A percentile compares a stretch with the other conserved stretches of the same genome.
These are phyloP conservation scores for Sebastes oblongus DNA, from an alignment of 2,797 vertebrate species.

Conservation along the genomic window DNA sequence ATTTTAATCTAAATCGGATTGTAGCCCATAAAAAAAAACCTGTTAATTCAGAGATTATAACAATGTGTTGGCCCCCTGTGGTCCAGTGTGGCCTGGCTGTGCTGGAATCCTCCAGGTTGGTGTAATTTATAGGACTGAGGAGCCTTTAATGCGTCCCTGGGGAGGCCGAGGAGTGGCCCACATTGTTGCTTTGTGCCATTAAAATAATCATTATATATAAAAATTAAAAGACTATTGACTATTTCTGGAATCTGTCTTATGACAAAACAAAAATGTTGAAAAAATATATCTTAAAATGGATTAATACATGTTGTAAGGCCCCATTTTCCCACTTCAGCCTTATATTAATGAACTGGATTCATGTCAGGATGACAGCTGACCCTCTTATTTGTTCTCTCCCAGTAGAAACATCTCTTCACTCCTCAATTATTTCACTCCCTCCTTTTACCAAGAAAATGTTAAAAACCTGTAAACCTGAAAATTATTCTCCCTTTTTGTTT, in stretches of 20 bases:
- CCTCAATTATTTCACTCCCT: too few species aligned
- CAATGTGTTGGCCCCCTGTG: neutral
- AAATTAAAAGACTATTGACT: neutral
- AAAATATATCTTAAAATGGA: neutral
- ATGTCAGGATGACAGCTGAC: neutral
- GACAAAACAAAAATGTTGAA: neutral
- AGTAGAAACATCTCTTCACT: too few species aligned
- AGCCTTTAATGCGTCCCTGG: conserved; percentile 70
- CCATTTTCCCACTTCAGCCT: neutral
- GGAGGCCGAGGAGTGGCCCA: conserved; percentile 44
- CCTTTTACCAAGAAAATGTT: too few species aligned
- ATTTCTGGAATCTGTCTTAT: neutral
- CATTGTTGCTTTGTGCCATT: conserved; percentile 6
- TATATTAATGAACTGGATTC: neutral
- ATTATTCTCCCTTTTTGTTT: too few species aligned
- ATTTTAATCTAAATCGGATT: neutral
- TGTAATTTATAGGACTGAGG: conserved; percentile 62
- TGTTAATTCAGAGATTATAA: neutral
- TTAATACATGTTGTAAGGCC: neutral
- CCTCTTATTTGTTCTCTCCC: too few species aligned
- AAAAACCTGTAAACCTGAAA: too few species aligned
- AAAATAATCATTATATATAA: neutral
- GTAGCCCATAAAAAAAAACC: neutral
- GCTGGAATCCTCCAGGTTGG: conserved; percentile 76
- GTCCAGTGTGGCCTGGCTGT: conserved; percentile 47